Conservation (phyloP, 1,140 invertebrate genomes). For the Drosophila navojoa region DNA sequence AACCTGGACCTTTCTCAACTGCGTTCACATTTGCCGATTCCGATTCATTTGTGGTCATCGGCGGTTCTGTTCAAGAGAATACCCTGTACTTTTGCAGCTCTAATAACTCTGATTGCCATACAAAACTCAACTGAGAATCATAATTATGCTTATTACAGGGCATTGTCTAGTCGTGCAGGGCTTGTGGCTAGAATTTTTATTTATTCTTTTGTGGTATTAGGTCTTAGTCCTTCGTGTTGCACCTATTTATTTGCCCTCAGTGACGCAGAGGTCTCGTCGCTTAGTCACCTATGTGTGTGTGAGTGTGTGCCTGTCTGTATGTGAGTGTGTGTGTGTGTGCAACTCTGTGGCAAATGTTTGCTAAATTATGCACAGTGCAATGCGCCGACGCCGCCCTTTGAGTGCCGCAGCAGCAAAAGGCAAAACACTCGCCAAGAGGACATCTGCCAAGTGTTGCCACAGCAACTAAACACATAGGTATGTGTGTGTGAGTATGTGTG, state of each 20-base stretch:
- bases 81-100: background rate
- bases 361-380: conserved; percentile 68
- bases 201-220: conserved; percentile 2
- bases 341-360: conserved; percentile 62
- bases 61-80: background rate
- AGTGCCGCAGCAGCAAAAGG: conserved; percentile 9
- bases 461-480: background rate
- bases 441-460: conserved; percentile 13
- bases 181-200: background rate
- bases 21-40: background rate
- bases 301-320: conserved; percentile 6
- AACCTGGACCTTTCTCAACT: background rate
- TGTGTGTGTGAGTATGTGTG: background rate
- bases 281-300: conserved; percentile 5
- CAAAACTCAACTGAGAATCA: no score
- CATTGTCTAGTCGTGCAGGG: background rate
- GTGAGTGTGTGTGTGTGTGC: conserved; percentile 32
- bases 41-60: conserved; percentile 8
- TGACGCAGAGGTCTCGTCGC: conserved; percentile 8
- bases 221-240: background rate
- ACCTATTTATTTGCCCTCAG: conserved; percentile 16
- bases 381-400: conserved; percentile 40
- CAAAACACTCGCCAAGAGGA: background rate
- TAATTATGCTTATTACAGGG: background rate
- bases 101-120: no score